Base-by-base conservation (phyloP, 2,888 invertebrate genomes). In the Parnassius smintheus region DNA sequence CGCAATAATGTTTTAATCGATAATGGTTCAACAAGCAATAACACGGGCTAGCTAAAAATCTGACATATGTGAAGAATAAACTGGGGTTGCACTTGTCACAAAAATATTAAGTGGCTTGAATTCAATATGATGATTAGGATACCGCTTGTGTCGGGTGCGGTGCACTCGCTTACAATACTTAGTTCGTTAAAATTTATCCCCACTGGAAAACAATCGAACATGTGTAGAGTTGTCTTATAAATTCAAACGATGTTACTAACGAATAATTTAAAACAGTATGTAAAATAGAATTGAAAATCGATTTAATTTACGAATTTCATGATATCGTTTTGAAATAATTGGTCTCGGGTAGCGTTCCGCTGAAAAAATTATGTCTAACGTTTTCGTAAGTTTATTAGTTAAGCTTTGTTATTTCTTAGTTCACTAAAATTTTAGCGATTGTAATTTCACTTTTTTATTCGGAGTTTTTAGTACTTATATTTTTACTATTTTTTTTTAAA, bases 111-210 rank as follows among this genome's bases (percentile, higher is more conserved):
- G 81, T 82, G 82, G 79, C 75, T 85, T 82, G 78, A 81, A 87
- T 83, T 85, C 85, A 88, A 88, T 89, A 87, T 83, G 82, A 78
- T 88, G 85, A 89, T 90, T 83, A 84, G 77, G 71, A 75, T 71
- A 72, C 74, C 75, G 70, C 68, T 70, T 68, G 67, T 69, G 70
- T 68, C 70, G 70, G 73, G 72, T 70, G 70, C 71, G 66, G 66
- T 67, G 68, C 68, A 65, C 64, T 65, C 63, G 61, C 62, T 65
- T 74, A 85, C 85, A 83, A 86, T 85, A 80, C 75, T 72, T 82
- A 81, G 82, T 87, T 88, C 82, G 79, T 87, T 86, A 88, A 84
- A 85, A 79, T 75, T 77, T 73, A 78, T 77, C 80, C 75, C 70
- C 66, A 63, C 66, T 66, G 61, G 68, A 67, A 68, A 65, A 69